Conservation (phyloP, 2,797 vertebrate species). For the Synanceia verrucosa region DNA sequence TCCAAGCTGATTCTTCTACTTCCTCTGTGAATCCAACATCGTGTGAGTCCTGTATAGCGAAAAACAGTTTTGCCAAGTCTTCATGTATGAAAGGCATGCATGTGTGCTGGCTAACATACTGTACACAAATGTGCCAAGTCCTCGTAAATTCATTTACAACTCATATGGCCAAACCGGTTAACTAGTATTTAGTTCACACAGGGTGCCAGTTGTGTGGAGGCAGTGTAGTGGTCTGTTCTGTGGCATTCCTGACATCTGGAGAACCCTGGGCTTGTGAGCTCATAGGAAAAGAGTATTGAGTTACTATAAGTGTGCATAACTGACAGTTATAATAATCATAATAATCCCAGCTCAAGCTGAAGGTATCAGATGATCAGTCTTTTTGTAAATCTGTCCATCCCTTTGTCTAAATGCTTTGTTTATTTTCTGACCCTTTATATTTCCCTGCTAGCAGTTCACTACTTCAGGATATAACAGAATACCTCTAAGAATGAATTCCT, state of each 20-base stretch:
- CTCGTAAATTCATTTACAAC: constrained; percentile 38
- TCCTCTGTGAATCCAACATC: background rate
- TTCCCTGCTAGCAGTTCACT: background rate
- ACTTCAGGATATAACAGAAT: too few species aligned
- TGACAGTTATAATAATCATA: background rate
- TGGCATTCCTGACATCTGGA: background rate
- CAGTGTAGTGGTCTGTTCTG: background rate
- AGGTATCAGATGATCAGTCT: background rate
- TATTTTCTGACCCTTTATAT: background rate
- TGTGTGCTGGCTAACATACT: background rate
- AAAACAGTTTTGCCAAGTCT: background rate
- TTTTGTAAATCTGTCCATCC: background rate
- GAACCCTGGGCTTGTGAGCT: background rate
- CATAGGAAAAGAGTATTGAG: background rate
- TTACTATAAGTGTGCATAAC: background rate
- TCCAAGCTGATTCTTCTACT: background rate
- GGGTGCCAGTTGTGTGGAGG: background rate
- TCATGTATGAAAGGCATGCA: background rate
- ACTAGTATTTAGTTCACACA: background rate
- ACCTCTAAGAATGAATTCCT: background rate
- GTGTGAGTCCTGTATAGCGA: background rate
- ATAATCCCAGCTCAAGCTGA: background rate
- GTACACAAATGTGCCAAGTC: constrained; percentile 21
- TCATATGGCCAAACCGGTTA: background rate
- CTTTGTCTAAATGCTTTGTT: background rate